Conservation (phyloP, 2,888 invertebrate genomes). For the Pristionchus arcanus region DNA sequence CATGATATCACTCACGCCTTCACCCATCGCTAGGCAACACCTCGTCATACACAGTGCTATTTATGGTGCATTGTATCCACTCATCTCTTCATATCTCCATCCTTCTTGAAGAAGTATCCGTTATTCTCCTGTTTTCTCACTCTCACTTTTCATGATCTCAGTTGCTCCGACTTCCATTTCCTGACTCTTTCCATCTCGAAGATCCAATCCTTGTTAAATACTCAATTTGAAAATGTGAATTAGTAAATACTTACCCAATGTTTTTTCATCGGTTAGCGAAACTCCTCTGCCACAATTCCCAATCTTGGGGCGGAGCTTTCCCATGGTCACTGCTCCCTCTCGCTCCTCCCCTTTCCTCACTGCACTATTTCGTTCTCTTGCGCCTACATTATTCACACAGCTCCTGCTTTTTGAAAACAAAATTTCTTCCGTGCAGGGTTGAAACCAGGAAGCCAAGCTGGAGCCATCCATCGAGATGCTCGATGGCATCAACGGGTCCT, state of each 20-base stretch:
- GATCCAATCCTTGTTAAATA: background rate
- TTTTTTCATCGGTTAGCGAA: background rate
- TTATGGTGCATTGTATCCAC: constrained; percentile 9
- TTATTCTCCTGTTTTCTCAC: background rate
- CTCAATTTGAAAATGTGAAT: too few relatives aligned
- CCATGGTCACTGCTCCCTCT: background rate
- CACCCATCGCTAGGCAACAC: constrained; percentile 15
- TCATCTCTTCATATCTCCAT: background rate
- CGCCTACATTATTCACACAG: background rate
- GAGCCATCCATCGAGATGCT: background rate
- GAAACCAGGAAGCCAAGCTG: background rate
- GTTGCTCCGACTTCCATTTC: background rate
- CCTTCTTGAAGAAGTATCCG: background rate
- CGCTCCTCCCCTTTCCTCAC: background rate
- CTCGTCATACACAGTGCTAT: background rate
- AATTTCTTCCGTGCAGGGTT: background rate
- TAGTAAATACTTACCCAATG: background rate
- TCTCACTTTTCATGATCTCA: background rate
- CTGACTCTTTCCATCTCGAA: background rate
- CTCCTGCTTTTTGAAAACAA: background rate
- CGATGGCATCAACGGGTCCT: constrained; percentile 13
- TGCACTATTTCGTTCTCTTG: background rate
- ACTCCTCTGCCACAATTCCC: background rate
- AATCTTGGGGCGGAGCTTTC: constrained; percentile 30
- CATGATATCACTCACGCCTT: background rate